Evolutionary conservation across 1,140 invertebrate genomes (phyloP).

Genomic region (Holotrichia oblita): DNA sequence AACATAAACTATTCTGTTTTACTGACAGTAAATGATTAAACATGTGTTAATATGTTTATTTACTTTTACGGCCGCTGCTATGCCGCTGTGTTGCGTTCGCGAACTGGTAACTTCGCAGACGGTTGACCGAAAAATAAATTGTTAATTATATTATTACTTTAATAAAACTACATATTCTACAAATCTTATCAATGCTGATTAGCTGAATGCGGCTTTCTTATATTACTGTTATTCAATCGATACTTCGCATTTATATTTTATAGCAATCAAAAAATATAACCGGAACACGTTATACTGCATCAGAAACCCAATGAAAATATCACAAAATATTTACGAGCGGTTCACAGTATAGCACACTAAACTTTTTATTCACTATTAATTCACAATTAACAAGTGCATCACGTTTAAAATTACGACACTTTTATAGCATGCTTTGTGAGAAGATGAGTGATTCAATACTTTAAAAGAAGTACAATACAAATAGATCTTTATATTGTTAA

Average conservation of each 20-base stretch:
- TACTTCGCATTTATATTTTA: background rate
- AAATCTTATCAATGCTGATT: background rate
- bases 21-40: too few species aligned
- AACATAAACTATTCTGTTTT: too few species aligned
- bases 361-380: slow-evolving; percentile 14
- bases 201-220: background rate
- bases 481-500: background rate
- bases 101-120: too few species aligned
- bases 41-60: too few species aligned
- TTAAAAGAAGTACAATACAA: background rate
- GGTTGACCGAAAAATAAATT: too few species aligned
- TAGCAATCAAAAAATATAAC: too few species aligned
- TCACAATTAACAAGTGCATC: slow-evolving; percentile 1
- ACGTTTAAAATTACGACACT: slow-evolving; percentile 11
- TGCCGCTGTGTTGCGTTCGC: too few species aligned
- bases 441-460: background rate
- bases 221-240: background rate
- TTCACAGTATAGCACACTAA: background rate
- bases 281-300: background rate
- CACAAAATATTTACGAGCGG: slow-evolving; percentile 13
- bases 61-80: too few species aligned
- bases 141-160: slow-evolving; percentile 23
- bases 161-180: background rate
- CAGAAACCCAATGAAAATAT: background rate
- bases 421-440: background rate